phyloP scores from a whole-genome alignment of 64 coral and sea anemone species.

The Stylophora pistillata region DNA sequence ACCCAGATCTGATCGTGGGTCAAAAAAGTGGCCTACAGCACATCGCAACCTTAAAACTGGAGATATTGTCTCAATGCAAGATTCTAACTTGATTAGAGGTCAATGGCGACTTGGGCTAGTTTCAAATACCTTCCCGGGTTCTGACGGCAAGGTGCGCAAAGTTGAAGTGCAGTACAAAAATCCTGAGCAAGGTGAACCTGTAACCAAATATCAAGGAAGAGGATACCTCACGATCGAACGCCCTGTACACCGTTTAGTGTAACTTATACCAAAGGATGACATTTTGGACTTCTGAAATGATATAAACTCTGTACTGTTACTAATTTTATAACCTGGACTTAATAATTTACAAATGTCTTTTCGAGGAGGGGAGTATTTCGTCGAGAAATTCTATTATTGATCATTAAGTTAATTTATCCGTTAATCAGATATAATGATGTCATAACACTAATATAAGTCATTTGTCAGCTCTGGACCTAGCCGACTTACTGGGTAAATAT shows the following conservation, averaged over 20 bases:
- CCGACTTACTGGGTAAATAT: too few relatives aligned
- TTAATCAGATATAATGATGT: too few relatives aligned
- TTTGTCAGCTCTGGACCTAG: too few relatives aligned
- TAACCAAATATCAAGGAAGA: conserved; percentile 10
- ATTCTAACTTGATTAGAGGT: conserved; percentile 30
- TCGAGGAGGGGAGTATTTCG: too few relatives aligned
- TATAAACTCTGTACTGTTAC: too few relatives aligned
- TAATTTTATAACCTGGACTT: too few relatives aligned
- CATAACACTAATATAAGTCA: too few relatives aligned
- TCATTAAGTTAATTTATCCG: too few relatives aligned
- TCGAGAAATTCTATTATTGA: too few relatives aligned
- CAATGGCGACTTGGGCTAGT: conserved; percentile 35
- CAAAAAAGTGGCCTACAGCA: conserved; percentile 47
- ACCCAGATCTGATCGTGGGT: conserved; percentile 13
- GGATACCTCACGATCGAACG: conserved; percentile 40
- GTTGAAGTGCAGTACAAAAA: conserved; percentile 56
- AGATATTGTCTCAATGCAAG: conserved; percentile 53
- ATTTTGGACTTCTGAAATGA: too few relatives aligned
- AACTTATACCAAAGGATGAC: conserved; percentile 13
- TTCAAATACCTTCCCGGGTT: neutral
- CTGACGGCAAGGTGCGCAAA: conserved; percentile 33
- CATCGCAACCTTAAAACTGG: neutral
- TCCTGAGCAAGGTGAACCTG: conserved; percentile 17
- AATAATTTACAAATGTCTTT: too few relatives aligned
- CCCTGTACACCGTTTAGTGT: conserved; percentile 8